These are phyloP conservation scores for Stomatorhinus walkeri DNA, from an alignment of 2,797 vertebrate species.

Conservation along the genomic window DNA sequence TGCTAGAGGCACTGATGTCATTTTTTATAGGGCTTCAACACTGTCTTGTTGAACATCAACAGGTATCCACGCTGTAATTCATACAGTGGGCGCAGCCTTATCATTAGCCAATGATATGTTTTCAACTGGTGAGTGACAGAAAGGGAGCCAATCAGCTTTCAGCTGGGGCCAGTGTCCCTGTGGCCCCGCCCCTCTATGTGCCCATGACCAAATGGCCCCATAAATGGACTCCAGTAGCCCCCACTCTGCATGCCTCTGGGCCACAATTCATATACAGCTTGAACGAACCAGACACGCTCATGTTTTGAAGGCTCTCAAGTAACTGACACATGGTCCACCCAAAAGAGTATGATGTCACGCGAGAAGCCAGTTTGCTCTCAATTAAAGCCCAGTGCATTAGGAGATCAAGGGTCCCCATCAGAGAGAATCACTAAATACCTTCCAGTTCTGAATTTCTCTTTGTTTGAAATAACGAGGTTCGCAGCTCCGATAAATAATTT, in stretches of 20 bases:
- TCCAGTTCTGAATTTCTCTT: constrained; percentile 15
- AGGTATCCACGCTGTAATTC: neutral
- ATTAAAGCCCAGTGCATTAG: constrained; percentile 15
- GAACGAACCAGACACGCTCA: neutral
- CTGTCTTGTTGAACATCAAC: neutral
- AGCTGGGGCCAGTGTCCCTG: neutral
- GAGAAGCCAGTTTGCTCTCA: constrained; percentile 5
- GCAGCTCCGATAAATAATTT: constrained; percentile 15
- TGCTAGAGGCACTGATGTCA: neutral
- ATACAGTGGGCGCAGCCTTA: neutral
- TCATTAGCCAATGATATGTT: neutral
- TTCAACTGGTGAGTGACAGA: neutral
- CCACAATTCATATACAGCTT: neutral
- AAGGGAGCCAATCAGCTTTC: neutral
- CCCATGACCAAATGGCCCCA: neutral
- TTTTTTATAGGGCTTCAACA: neutral
- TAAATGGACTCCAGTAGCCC: neutral
- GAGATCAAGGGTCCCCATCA: constrained; percentile 21
- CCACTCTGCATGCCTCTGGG: neutral
- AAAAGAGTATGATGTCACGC: neutral
- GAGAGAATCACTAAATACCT: constrained; percentile 16
- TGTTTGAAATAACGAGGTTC: constrained; percentile 21
- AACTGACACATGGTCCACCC: constrained; percentile 1
- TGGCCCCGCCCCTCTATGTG: neutral
- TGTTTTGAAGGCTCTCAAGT: neutral